These are phyloP conservation scores for Mormyrops attenuatus DNA, from an alignment of 2,797 vertebrate species.

Conservation along the genomic window DNA sequence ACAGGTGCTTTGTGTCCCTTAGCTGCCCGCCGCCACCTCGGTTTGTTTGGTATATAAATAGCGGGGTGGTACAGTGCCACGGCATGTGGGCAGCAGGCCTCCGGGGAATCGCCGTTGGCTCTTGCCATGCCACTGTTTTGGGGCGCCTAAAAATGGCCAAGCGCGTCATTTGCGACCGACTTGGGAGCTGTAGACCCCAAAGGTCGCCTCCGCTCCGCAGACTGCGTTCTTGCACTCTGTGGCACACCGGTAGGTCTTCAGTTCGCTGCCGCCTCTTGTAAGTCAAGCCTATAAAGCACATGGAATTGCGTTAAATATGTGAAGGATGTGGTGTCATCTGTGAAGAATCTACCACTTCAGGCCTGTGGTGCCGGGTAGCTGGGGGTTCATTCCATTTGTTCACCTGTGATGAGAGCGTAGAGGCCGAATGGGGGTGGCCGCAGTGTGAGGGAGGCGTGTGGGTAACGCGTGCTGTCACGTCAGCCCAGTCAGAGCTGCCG, in stretches of 20 bases:
- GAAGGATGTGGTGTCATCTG: background rate
- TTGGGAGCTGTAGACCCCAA: background rate
- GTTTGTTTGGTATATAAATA: constrained; percentile 34
- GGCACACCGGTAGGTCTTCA: background rate
- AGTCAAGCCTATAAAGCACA: background rate
- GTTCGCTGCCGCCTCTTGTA: background rate
- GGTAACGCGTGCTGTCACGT: background rate
- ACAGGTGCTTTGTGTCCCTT: background rate
- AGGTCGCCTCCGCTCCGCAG: background rate
- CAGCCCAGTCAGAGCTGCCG: background rate
- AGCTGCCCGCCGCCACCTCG: constrained; percentile 28
- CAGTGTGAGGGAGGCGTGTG: background rate
- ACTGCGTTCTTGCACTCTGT: background rate
- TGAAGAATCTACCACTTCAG: background rate
- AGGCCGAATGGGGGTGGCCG: background rate
- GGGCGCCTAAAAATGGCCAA: background rate
- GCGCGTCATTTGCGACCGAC: background rate
- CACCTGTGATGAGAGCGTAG: background rate
- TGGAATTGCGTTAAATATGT: background rate
- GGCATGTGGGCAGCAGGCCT: background rate
- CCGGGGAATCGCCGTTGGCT: constrained; percentile 14
- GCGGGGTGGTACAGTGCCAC: background rate
- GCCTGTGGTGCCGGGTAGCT: background rate
- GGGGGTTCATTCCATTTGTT: background rate
- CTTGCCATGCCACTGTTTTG: background rate